phyloP scores from a whole-genome alignment of 2,797 vertebrate genomes.

The Hippoglossus hippoglossus region DNA sequence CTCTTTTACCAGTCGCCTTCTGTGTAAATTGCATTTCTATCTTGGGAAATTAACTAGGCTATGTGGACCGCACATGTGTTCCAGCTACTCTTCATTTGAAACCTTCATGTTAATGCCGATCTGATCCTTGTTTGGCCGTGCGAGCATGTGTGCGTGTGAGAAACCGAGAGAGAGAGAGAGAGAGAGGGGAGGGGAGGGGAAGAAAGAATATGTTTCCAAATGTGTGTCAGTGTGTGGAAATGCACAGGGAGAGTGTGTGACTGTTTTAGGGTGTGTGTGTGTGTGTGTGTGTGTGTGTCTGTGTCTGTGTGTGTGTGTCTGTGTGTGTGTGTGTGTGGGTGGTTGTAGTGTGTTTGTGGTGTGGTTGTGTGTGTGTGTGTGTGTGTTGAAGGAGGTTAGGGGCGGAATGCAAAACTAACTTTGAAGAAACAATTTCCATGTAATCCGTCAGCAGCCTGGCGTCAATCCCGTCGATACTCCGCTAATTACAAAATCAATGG shows the following conservation, averaged over 20 bases:
- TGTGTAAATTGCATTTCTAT: conserved; percentile 86
- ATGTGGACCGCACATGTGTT: conserved; percentile 83
- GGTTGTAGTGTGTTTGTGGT: conserved; percentile 34
- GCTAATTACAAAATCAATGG: conserved; percentile 96
- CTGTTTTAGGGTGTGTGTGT: conserved; percentile 44
- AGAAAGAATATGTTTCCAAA: conserved; percentile 51
- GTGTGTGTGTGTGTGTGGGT: conserved; percentile 36
- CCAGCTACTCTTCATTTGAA: conserved; percentile 78
- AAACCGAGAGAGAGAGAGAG: neutral
- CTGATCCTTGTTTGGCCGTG: conserved; percentile 71
- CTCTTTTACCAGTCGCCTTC: conserved; percentile 84
- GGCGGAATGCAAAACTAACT: conserved; percentile 82
- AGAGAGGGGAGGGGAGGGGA: conserved; percentile 1
- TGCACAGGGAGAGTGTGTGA: neutral
- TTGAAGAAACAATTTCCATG: conserved; percentile 90
- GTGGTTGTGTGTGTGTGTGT: conserved; percentile 33
- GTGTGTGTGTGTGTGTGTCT: conserved; percentile 46
- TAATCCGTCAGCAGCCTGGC: conserved; percentile 89
- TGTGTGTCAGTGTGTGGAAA: conserved; percentile 41
- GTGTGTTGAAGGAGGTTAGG: conserved; percentile 57
- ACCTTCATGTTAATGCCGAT: conserved; percentile 81
- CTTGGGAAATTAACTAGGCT: conserved; percentile 86
- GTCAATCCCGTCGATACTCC: conserved; percentile 90
- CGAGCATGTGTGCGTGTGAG: conserved; percentile 13
- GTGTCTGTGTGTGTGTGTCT: conserved; percentile 27